phyloP scores from a whole-genome alignment of 2,797 vertebrate species.

The Pantherophis vulpinus region DNA sequence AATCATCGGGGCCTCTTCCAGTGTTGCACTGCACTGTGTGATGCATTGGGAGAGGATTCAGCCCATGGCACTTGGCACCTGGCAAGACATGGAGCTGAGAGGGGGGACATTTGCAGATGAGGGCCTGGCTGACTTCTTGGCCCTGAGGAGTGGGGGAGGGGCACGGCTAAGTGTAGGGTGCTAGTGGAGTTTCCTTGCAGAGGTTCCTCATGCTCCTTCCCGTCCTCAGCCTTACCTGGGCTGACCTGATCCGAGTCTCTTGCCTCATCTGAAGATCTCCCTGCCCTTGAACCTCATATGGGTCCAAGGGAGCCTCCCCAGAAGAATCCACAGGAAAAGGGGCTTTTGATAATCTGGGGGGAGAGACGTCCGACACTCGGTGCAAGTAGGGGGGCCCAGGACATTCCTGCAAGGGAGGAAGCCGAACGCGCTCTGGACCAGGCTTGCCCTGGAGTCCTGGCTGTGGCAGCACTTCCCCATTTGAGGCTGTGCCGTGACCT shows the following conservation, averaged over 20 bases:
- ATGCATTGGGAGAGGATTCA: not conserved
- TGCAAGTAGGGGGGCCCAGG: not conserved
- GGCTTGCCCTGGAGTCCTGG: not conserved
- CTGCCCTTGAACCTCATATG: not conserved
- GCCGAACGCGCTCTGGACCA: not conserved
- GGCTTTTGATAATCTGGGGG: not conserved
- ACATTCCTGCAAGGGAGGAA: not conserved
- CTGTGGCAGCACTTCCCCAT: not conserved
- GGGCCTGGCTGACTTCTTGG: not conserved
- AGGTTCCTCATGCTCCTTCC: not conserved
- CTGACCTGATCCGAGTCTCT: not conserved
- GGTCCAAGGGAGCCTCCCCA: not conserved
- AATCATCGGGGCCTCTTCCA: not conserved
- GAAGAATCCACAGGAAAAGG: not conserved
- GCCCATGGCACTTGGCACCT: not conserved
- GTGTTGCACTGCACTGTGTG: not conserved
- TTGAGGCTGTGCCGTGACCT: not conserved
- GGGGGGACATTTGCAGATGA: not conserved
- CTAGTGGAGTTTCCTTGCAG: not conserved
- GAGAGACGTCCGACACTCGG: accelerated
- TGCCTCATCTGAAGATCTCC: not conserved
- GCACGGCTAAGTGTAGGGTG: not conserved
- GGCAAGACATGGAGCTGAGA: too few relatives aligned
- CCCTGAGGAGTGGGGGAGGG: not conserved
- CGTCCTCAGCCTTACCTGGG: not conserved